phyloP scores from a whole-genome alignment of 2,113 vertebrate species.

The Falco punctatus region DNA sequence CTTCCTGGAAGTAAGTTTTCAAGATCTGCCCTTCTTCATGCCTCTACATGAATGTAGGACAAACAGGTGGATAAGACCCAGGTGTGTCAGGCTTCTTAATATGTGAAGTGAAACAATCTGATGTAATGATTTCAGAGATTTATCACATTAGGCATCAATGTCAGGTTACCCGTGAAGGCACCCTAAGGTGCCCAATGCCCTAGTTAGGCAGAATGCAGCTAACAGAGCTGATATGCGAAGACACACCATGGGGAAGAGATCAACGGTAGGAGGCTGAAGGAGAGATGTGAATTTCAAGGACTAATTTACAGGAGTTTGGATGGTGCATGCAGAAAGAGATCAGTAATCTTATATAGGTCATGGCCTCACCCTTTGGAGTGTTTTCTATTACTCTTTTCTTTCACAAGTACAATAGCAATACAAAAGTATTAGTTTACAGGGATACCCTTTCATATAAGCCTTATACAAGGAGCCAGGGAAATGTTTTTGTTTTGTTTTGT shows the following conservation, averaged over 20 bases:
- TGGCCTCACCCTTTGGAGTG: background rate
- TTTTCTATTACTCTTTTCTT: background rate
- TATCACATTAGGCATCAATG: background rate
- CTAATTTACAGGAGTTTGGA: background rate
- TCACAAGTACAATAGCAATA: background rate
- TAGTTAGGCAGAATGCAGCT: background rate
- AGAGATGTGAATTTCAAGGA: background rate
- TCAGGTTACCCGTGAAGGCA: background rate
- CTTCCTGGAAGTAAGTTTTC: background rate
- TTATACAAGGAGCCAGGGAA: background rate
- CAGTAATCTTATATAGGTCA: background rate
- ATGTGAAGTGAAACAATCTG: background rate
- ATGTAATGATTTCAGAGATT: background rate
- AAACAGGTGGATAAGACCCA: background rate
- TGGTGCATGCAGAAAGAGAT: background rate
- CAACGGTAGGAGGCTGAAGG: background rate
- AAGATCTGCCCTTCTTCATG: background rate
- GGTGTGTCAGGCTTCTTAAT: background rate
- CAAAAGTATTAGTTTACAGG: background rate
- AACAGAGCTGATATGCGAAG: background rate
- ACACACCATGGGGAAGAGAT: background rate
- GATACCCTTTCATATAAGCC: background rate
- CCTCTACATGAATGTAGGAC: background rate
- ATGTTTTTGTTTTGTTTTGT: background rate
- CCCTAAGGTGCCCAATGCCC: background rate